These are phyloP conservation scores for Argyrosomus regius DNA, from an alignment of 2,797 vertebrate genomes.

Conservation along the genomic window DNA sequence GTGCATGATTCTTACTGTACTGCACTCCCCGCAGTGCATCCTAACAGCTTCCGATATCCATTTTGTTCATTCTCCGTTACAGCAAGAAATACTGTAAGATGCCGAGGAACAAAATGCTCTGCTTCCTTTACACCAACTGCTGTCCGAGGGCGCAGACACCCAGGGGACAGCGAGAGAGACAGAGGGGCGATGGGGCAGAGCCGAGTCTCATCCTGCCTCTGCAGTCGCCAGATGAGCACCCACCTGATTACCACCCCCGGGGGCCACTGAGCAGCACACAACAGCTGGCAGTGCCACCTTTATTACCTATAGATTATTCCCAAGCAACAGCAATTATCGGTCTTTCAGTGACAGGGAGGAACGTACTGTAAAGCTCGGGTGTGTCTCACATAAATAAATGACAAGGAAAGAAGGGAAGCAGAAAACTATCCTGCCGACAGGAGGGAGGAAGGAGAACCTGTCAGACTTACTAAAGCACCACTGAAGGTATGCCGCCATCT, in stretches of 20 bases:
- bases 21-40: neutral
- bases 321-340: constrained; percentile 64
- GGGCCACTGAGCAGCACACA: constrained; percentile 46
- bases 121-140: constrained; percentile 16
- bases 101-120: constrained; percentile 2
- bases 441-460: constrained; percentile 29
- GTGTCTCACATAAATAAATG: constrained; percentile 20
- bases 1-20: neutral
- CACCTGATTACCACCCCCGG: constrained; percentile 68
- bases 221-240: constrained; percentile 68
- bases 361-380: constrained; percentile 23
- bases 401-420: constrained; percentile 5
- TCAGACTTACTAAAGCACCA: constrained; percentile 44
- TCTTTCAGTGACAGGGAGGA: constrained; percentile 42
- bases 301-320: constrained; percentile 75
- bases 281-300: constrained; percentile 72
- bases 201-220: constrained; percentile 52
- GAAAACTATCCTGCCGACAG: neutral
- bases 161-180: neutral
- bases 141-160: constrained; percentile 35
- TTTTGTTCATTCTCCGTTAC: neutral
- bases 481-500: constrained; percentile 73
- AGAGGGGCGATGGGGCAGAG: constrained; percentile 43
- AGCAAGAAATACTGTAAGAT: neutral
- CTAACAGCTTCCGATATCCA: neutral